Evolutionary conservation across 1,140 invertebrate genomes (phyloP), one percentile per base, ranked within the genome.

Genomic region (Phymastichus coffea): DNA sequence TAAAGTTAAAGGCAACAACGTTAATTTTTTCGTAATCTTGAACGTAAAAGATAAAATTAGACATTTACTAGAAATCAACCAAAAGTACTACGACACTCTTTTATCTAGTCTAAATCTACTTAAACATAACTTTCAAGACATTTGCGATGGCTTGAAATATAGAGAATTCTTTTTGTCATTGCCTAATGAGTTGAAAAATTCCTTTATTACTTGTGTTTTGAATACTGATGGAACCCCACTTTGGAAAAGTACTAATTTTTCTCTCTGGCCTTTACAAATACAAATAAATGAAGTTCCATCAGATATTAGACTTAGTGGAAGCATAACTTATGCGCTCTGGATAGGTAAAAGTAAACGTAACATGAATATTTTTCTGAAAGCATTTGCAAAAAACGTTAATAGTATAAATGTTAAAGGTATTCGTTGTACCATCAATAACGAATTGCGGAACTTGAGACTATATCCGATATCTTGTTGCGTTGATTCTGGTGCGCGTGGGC

Each of bases 261-360:
- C 63, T 20, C 14, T 64, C 23, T 60, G 51, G 57, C 57, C 57
- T 3, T 43, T 54, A 35, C 53, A 59, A 44, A 59, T 63, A 2
- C 20, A 35, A 2, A 19, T 63, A 2, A 63, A 60, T 51, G 62
- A 60, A 28, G 4, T 63, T 19, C 62, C 62, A 14, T 12, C 51
- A 17, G 22, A 51, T 33, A 46, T 19, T 52, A 48, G 57, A 59
- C 19, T 46, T 4, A 33, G 37, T 15, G 40, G 47, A 22, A 20
- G 25, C 12, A 43, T 23, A 43, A 44, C 15, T 26, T 61, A 47
- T 25, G 63, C 25, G 12, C 23, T 52, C 26, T 64, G 63, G 63
- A 57, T 64, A 12, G 58, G 54, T 0, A 61, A 54, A 51, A n/a
- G 40, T 26, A 64, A 64, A 37, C 53, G 57, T 17, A 43, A 64